Conservation (phyloP, 1,140 invertebrate species). For the Drosophila pectinifera region DNA sequence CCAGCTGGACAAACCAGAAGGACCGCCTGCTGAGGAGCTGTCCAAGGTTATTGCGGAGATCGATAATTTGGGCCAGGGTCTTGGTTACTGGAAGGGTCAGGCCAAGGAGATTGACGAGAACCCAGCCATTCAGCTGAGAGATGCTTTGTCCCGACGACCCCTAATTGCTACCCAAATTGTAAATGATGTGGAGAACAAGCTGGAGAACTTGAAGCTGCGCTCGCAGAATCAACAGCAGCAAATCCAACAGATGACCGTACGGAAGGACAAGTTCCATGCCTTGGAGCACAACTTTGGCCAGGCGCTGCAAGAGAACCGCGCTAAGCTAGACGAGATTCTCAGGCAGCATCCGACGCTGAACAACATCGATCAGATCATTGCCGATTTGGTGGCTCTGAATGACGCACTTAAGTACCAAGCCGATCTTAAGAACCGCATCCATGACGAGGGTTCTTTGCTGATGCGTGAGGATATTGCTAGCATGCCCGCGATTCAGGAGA, state of each 20-base stretch:
- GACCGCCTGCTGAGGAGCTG: constrained; percentile 88
- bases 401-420: constrained; percentile 86
- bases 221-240: constrained; percentile 88
- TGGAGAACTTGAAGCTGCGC: constrained; percentile 88
- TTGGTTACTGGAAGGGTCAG: constrained; percentile 89
- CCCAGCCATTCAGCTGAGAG: constrained; percentile 88
- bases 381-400: constrained; percentile 76
- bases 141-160: constrained; percentile 89
- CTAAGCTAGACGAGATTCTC: constrained; percentile 86
- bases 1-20: constrained; percentile 90
- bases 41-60: constrained; percentile 89
- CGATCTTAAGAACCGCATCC: constrained; percentile 87
- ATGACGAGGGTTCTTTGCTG: constrained; percentile 90
- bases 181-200: constrained; percentile 89
- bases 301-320: constrained; percentile 87
- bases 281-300: constrained; percentile 88
- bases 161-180: constrained; percentile 89
- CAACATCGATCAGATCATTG: constrained; percentile 85
- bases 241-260: constrained; percentile 88
- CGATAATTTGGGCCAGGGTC: constrained; percentile 88
- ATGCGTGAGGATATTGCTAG: constrained; percentile 93
- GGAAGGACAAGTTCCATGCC: constrained; percentile 89
- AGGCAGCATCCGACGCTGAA: constrained; percentile 73
- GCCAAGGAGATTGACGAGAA: constrained; percentile 89
- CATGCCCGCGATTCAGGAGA: constrained; percentile 91